Evolutionary conservation across 2,888 invertebrate genomes (phyloP).

Genomic region (Aricia artaxerxes): DNA sequence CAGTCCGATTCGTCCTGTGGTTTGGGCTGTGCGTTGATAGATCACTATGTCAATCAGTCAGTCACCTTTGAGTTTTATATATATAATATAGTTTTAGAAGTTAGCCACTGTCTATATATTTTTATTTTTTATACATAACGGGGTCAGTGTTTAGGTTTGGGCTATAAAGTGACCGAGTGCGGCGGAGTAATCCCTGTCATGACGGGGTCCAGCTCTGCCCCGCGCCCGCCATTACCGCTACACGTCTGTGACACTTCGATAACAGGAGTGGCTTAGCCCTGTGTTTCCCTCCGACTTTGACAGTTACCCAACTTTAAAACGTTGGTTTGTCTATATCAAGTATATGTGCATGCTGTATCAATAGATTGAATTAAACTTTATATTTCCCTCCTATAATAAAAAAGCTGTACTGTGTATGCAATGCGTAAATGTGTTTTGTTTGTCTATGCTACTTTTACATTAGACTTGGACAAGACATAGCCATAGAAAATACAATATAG

Average conservation of each 20-base stretch:
- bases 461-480: too few species aligned
- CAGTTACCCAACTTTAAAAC: background rate
- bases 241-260: slow-evolving; percentile 29
- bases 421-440: too few species aligned
- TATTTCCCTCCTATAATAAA: background rate
- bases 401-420: too few species aligned
- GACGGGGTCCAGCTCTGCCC: background rate
- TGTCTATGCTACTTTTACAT: too few species aligned
- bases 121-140: background rate
- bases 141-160: slow-evolving; percentile 1
- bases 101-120: too few species aligned
- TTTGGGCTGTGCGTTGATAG: too few species aligned
- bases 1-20: too few species aligned
- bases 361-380: background rate
- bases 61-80: too few species aligned
- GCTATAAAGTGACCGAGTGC: background rate
- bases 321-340: background rate
- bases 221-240: slow-evolving; percentile 20
- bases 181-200: slow-evolving; percentile 26
- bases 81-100: too few species aligned
- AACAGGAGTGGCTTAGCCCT: slow-evolving; percentile 16
- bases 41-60: too few species aligned
- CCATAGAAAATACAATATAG: too few species aligned
- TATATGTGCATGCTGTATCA: background rate
- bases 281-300: background rate